These are phyloP conservation scores for Eupithecia pulchellata DNA, from an alignment of 2,888 invertebrate species.

Conservation along the genomic window DNA sequence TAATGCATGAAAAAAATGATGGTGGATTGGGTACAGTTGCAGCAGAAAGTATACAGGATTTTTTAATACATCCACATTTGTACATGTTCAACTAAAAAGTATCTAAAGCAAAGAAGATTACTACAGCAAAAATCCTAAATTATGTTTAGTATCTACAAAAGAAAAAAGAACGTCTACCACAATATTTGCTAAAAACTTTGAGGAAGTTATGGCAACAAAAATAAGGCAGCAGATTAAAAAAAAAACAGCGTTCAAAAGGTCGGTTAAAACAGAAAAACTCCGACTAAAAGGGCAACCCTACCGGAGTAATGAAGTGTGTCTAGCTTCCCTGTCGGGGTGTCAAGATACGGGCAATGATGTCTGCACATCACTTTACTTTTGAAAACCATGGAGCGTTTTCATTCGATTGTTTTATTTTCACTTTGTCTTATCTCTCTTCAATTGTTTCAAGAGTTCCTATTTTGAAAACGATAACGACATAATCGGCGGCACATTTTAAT, in stretches of 20 bases:
- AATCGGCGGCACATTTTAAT: too few species aligned
- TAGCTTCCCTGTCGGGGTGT: conserved; percentile 79
- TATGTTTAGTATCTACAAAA: neutral
- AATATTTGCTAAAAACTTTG: neutral
- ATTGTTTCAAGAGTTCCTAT: neutral
- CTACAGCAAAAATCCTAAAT: neutral
- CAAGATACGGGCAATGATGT: conserved; percentile 78
- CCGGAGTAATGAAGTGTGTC: conserved; percentile 83
- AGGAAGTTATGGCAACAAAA: neutral
- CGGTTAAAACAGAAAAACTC: conserved; percentile 7
- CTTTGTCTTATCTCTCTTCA: conserved; percentile 27
- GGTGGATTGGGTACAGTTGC: neutral
- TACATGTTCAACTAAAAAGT: neutral
- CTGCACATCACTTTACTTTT: conserved; percentile 64
- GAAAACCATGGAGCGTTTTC: conserved; percentile 37
- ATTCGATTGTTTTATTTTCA: conserved; percentile 38
- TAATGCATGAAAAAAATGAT: neutral
- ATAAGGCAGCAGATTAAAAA: neutral
- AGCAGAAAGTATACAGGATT: neutral
- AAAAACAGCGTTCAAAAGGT: neutral
- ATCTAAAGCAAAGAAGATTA: neutral
- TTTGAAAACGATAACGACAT: neutral
- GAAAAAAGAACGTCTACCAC: neutral
- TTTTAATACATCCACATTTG: neutral
- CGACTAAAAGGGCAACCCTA: conserved; percentile 24